phyloP scores from a whole-genome alignment of 2,797 vertebrate species.

The Mus spretus region DNA sequence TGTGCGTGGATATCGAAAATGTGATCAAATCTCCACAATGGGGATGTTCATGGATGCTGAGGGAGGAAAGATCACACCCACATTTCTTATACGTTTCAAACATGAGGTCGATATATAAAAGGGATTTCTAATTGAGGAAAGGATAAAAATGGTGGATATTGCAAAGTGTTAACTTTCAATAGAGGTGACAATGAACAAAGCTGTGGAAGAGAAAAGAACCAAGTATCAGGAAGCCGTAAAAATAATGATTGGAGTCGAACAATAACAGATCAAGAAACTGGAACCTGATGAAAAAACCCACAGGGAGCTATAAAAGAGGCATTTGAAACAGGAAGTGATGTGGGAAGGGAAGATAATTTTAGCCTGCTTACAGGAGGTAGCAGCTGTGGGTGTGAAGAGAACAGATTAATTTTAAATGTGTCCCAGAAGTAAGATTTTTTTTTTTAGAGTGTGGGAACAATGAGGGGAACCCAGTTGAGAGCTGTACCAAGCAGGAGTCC shows the following conservation, averaged over 20 bases:
- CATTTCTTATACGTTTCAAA: slow-evolving; percentile 60
- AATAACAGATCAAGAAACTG: slow-evolving; percentile 61
- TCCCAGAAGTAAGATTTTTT: slow-evolving; percentile 69
- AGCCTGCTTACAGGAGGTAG: slow-evolving; percentile 75
- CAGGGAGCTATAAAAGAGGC: slow-evolving; percentile 62
- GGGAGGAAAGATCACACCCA: slow-evolving; percentile 30
- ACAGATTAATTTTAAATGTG: slow-evolving; percentile 83
- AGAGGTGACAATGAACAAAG: slow-evolving; percentile 47
- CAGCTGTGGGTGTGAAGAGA: slow-evolving; percentile 78
- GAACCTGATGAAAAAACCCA: slow-evolving; percentile 55
- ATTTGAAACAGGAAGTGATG: slow-evolving; percentile 80
- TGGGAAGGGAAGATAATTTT: slow-evolving; percentile 77
- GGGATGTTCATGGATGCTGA: not conserved
- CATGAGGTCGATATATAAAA: slow-evolving; percentile 68
- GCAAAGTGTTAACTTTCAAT: slow-evolving; percentile 67
- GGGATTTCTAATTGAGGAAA: slow-evolving; percentile 54
- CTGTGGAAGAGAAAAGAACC: slow-evolving; percentile 57
- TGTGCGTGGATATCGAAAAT: not conserved
- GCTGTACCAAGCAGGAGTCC: not conserved
- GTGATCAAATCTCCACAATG: slow-evolving; percentile 8
- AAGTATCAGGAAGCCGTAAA: slow-evolving; percentile 63
- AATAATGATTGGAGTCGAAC: slow-evolving; percentile 71
- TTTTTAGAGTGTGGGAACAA: not conserved
- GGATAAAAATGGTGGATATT: slow-evolving; percentile 65
- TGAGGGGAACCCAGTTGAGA: slow-evolving; percentile 39